phyloP scores from a whole-genome alignment of 2,888 invertebrate genomes.

The Eupithecia exiguata region DNA sequence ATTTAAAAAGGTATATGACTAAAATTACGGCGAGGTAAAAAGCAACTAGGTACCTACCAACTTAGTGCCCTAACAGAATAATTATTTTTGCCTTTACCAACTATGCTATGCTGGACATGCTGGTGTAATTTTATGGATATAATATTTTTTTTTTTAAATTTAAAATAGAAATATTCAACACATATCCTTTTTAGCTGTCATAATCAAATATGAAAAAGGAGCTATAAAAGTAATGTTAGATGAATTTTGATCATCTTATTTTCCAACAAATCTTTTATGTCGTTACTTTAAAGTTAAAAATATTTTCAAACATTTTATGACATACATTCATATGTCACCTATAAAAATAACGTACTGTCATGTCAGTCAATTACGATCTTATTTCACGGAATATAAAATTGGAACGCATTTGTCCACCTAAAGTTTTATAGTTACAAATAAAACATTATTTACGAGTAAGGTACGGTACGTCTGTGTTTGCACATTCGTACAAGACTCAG shows the following conservation, averaged over 20 bases:
- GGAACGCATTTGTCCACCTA: slow-evolving; percentile 55
- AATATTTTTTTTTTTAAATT: background rate
- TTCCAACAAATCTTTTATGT: slow-evolving; percentile 9
- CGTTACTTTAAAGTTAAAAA: slow-evolving; percentile 3
- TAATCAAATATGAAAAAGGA: background rate
- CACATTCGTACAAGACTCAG: slow-evolving; percentile 53
- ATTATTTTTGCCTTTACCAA: too few species aligned
- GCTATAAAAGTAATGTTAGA: slow-evolving; percentile 7
- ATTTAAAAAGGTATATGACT: background rate
- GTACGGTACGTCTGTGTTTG: slow-evolving; percentile 59
- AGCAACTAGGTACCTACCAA: background rate
- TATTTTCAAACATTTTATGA: slow-evolving; percentile 17
- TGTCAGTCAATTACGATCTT: slow-evolving; percentile 36
- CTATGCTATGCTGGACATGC: background rate
- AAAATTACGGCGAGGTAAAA: background rate
- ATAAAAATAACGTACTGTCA: slow-evolving; percentile 27
- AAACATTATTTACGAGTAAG: slow-evolving; percentile 61
- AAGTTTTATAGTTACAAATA: slow-evolving; percentile 64
- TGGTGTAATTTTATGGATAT: background rate
- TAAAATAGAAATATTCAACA: background rate
- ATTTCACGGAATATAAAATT: slow-evolving; percentile 43
- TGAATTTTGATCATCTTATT: slow-evolving; percentile 1
- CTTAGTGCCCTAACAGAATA: background rate
- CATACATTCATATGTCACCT: slow-evolving; percentile 18
- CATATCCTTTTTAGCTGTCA: background rate